phyloP scores from a whole-genome alignment of 2,797 vertebrate genomes.

The Chelon labrosus region DNA sequence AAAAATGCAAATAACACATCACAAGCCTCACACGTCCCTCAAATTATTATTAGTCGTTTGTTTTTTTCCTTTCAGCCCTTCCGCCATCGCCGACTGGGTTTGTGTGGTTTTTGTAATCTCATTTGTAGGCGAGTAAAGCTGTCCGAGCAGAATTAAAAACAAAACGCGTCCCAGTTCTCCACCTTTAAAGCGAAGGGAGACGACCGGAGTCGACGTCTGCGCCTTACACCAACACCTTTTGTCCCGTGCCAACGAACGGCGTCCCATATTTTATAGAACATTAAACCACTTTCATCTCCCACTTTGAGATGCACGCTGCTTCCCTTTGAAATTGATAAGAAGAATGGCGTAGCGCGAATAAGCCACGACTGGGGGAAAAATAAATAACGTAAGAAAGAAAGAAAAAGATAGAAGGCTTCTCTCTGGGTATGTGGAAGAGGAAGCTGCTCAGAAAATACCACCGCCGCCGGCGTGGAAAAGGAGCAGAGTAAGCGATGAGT shows the following conservation, averaged over 20 bases:
- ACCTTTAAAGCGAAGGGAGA: constrained; percentile 21
- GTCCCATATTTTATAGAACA: constrained; percentile 75
- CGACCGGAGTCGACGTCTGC: constrained; percentile 18
- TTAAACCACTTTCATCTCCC: constrained; percentile 73
- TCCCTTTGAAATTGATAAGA: constrained; percentile 69
- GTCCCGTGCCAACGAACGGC: constrained; percentile 51
- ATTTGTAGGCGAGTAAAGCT: constrained; percentile 44
- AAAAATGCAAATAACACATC: constrained; percentile 54
- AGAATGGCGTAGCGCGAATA: constrained; percentile 39
- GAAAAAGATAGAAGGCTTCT: constrained; percentile 3
- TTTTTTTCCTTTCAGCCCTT: constrained; percentile 30
- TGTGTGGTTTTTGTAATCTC: constrained; percentile 61
- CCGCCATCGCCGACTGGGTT: constrained; percentile 51
- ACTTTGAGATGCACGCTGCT: constrained; percentile 62
- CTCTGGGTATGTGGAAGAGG: constrained; percentile 21
- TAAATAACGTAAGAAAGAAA: neutral
- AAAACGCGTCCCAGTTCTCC: constrained; percentile 22
- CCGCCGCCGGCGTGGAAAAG: constrained; percentile 17
- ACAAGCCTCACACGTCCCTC: constrained; percentile 44
- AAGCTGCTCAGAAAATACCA: constrained; percentile 40
- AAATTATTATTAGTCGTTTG: constrained; percentile 56
- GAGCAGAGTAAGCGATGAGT: constrained; percentile 41
- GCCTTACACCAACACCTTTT: constrained; percentile 43
- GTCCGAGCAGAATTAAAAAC: constrained; percentile 45
- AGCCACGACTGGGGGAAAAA: constrained; percentile 17